Conservation (phyloP, 2,113 vertebrate genomes). For the Hydropotes inermis region DNA sequence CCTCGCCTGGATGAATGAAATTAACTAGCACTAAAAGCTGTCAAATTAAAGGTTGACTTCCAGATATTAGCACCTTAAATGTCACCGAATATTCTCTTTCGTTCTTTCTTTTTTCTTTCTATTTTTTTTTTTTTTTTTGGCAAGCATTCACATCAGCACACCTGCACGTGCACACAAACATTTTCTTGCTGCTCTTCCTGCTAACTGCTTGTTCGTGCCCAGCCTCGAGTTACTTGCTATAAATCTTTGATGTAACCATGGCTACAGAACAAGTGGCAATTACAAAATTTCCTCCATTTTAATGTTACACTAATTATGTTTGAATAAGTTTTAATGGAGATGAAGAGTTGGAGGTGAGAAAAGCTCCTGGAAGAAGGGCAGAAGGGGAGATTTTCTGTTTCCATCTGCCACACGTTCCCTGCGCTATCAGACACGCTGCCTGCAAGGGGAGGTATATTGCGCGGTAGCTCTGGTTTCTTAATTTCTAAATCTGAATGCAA, state of each 20-base stretch:
- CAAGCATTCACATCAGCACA: slow-evolving; percentile 78
- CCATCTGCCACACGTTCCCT: neutral
- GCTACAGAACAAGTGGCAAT: slow-evolving; percentile 87
- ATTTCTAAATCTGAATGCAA: neutral
- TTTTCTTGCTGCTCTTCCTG: slow-evolving; percentile 80
- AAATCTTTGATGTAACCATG: slow-evolving; percentile 89
- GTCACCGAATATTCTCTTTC: slow-evolving; percentile 82
- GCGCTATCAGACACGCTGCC: neutral
- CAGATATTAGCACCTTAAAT: slow-evolving; percentile 89
- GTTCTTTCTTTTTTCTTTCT: neutral
- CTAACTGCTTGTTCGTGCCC: slow-evolving; percentile 86
- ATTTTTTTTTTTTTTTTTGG: slow-evolving; percentile 55
- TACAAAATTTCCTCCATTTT: slow-evolving; percentile 84
- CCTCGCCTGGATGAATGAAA: slow-evolving; percentile 84
- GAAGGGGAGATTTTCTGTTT: neutral
- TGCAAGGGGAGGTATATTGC: neutral
- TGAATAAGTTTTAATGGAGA: slow-evolving; percentile 84
- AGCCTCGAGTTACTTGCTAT: slow-evolving; percentile 80
- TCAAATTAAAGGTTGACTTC: slow-evolving; percentile 91
- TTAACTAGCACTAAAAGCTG: slow-evolving; percentile 89
- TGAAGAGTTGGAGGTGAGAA: slow-evolving; percentile 72
- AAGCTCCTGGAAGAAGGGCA: neutral
- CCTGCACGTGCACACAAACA: slow-evolving; percentile 83
- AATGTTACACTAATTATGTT: slow-evolving; percentile 88
- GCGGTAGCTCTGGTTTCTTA: neutral